phyloP scores from a whole-genome alignment of 1,140 invertebrate genomes.

The Drosophila serrata region DNA sequence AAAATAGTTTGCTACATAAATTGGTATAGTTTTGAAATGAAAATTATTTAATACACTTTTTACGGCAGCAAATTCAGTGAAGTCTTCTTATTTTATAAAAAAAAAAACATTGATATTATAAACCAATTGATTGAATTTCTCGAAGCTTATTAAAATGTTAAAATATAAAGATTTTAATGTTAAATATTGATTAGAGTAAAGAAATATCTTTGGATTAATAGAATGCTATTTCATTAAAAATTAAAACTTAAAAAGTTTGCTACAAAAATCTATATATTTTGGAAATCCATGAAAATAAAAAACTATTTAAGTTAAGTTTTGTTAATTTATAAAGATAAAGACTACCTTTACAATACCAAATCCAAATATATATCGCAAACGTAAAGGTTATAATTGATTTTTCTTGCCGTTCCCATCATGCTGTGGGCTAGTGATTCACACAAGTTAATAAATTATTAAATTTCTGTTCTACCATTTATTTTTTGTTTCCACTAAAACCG shows the following conservation, averaged over 20 bases:
- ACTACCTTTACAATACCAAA: not conserved
- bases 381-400: not conserved
- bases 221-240: not conserved
- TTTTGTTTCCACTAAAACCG: not conserved
- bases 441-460: not conserved
- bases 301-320: not conserved
- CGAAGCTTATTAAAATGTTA: not conserved
- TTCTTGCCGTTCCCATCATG: not conserved
- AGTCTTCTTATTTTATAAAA: not conserved
- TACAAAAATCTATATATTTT: not conserved
- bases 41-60: not conserved
- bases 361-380: not conserved
- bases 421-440: not conserved
- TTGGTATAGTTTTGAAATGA: not conserved
- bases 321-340: not conserved
- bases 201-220: not conserved
- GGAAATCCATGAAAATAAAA: not conserved
- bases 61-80: too few species aligned
- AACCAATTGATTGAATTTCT: too few species aligned
- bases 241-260: not conserved
- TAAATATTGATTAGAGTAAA: not conserved
- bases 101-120: not conserved
- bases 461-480: not conserved
- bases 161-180: not conserved
- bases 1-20: not conserved